Evolutionary conservation across 1,140 invertebrate species (phyloP).

Genomic region (Cyclargus thomasi): DNA sequence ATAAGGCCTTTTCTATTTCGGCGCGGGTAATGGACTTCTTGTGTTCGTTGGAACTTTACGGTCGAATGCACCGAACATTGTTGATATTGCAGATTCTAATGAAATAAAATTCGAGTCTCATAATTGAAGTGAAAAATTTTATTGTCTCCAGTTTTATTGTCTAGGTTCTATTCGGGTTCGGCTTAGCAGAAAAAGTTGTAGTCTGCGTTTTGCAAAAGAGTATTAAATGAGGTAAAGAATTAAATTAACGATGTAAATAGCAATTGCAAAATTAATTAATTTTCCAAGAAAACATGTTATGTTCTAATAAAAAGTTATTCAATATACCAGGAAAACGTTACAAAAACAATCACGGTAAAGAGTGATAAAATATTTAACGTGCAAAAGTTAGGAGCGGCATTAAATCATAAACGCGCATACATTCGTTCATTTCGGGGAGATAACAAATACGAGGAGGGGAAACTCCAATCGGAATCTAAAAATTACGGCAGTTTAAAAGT

Average conservation of each 20-base stretch:
- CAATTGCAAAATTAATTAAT: not conserved
- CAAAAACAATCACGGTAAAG: slow-evolving; percentile 17
- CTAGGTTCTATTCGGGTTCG: not conserved
- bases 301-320: not conserved
- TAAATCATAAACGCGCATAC: slow-evolving; percentile 63
- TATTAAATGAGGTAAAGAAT: not conserved
- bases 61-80: not conserved
- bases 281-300: not conserved
- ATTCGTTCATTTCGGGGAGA: slow-evolving; percentile 62
- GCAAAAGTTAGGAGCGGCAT: slow-evolving; percentile 39
- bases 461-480: slow-evolving; percentile 69
- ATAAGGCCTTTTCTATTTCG: slow-evolving; percentile 24
- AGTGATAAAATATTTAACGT: slow-evolving; percentile 22
- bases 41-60: slow-evolving; percentile 17
- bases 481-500: slow-evolving; percentile 74
- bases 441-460: slow-evolving; percentile 67
- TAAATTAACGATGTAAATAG: too few species aligned
- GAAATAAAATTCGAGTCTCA: not conserved
- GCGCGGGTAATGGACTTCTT: slow-evolving; percentile 21
- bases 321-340: not conserved
- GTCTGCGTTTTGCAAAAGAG: not conserved
- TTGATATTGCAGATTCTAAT: slow-evolving; percentile 1
- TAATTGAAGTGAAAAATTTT: not conserved
- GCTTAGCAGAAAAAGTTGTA: not conserved
- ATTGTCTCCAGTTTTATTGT: not conserved